Percentiles rank a stretch among this genome's conserved stretches.
phyloP scores from a whole-genome alignment of 1,140 invertebrate genomes.

The Glossosoma conforme region DNA sequence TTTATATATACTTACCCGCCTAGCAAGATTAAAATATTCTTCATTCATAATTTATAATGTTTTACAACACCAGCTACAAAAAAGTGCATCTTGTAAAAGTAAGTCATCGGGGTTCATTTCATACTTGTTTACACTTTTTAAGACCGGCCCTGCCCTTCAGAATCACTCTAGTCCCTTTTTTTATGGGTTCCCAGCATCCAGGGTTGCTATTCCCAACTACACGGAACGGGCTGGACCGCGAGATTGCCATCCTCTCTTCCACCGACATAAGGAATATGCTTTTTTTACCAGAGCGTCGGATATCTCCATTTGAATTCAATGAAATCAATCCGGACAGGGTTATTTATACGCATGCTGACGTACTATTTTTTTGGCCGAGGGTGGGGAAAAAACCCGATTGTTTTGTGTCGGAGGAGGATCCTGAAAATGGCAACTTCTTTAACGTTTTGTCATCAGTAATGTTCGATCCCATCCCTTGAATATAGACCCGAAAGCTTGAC shows the following conservation, averaged over 20 bases:
- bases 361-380: conserved; percentile 29
- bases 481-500: too few relatives aligned
- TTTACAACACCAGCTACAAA: too few relatives aligned
- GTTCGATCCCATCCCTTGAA: too few relatives aligned
- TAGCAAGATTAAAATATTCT: too few relatives aligned
- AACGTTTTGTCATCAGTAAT: neutral
- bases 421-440: too few relatives aligned
- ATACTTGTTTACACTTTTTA: too few relatives aligned
- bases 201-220: conserved; percentile 21
- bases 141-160: neutral
- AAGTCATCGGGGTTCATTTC: too few relatives aligned
- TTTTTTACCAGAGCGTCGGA: conserved; percentile 13
- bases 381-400: conserved; percentile 12
- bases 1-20: too few relatives aligned
- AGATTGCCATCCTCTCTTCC: conserved; percentile 20
- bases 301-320: conserved; percentile 21
- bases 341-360: conserved; percentile 30
- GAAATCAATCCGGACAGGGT: conserved; percentile 26
- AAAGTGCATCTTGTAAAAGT: too few relatives aligned
- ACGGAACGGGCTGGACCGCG: conserved; percentile 28
- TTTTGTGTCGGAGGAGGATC: conserved; percentile 7
- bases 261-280: conserved; percentile 13
- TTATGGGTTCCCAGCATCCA: conserved; percentile 10
- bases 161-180: conserved; percentile 16
- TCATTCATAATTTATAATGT: too few relatives aligned